These are phyloP conservation scores for Cyprinella venusta DNA, from an alignment of 2,797 vertebrate genomes.

Conservation along the genomic window DNA sequence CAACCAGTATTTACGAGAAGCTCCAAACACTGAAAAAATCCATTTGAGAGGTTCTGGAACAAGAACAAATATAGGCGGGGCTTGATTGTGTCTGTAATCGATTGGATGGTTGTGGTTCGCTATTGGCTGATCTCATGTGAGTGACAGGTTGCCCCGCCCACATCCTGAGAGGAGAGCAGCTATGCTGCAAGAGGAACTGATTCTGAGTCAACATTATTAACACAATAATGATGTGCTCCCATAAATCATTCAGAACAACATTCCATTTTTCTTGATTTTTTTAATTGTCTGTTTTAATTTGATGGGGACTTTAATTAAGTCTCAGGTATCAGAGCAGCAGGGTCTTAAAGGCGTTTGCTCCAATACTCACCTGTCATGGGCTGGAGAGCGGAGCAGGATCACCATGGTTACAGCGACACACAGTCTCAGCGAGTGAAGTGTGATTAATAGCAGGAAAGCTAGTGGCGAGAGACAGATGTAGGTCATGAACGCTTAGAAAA, in stretches of 20 bases:
- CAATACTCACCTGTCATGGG: constrained; percentile 20
- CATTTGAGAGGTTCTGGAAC: neutral
- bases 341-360: neutral
- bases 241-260: neutral
- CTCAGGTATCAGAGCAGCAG: neutral
- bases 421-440: constrained; percentile 23
- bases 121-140: neutral
- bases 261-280: too few species aligned
- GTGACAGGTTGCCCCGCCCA: neutral
- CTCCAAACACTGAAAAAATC: neutral
- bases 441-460: constrained; percentile 31
- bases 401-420: constrained; percentile 35
- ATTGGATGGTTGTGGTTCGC: neutral
- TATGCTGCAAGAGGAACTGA: neutral
- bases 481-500: constrained; percentile 23
- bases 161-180: neutral
- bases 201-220: neutral
- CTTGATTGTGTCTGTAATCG: neutral
- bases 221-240: neutral
- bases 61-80: neutral
- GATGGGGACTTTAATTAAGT: neutral
- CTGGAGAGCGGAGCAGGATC: constrained; percentile 18
- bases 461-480: constrained; percentile 25
- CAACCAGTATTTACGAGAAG: neutral
- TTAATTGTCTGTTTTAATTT: neutral